Percentiles rank a stretch among this genome's conserved stretches.
Evolutionary conservation across 2,797 vertebrate species (phyloP).

Genomic region (Hafferia zeledoni): DNA sequence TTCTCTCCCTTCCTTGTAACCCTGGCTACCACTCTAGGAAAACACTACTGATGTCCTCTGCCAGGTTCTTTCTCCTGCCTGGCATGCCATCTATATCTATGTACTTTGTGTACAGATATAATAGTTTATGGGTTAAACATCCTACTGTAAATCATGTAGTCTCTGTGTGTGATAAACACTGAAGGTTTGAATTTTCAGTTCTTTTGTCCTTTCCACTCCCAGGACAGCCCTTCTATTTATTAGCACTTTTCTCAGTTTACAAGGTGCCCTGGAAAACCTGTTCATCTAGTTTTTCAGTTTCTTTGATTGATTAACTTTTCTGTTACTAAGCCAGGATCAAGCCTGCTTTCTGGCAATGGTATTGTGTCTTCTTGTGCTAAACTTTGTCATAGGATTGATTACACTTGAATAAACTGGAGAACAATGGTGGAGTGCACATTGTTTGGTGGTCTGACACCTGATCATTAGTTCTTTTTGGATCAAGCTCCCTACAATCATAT

Average conservation of each 20-base stretch:
- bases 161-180: not conserved
- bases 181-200: not conserved
- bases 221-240: not conserved
- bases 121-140: not conserved
- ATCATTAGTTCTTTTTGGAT: not conserved
- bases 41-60: not conserved
- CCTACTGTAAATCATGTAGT: not conserved
- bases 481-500: not conserved
- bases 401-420: not conserved
- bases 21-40: not conserved
- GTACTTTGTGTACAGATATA: not conserved
- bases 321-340: not conserved
- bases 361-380: not conserved
- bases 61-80: not conserved
- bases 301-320: conserved; percentile 1
- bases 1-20: not conserved
- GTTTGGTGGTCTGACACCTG: not conserved
- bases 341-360: not conserved
- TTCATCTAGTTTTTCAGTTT: conserved; percentile 34
- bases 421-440: not conserved
- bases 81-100: not conserved
- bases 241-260: not conserved
- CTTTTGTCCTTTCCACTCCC: not conserved
- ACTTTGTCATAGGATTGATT: not conserved
- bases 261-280: conserved; percentile 12